phyloP scores from a whole-genome alignment of 2,888 invertebrate species.

The Agrenia bidenticulata region DNA sequence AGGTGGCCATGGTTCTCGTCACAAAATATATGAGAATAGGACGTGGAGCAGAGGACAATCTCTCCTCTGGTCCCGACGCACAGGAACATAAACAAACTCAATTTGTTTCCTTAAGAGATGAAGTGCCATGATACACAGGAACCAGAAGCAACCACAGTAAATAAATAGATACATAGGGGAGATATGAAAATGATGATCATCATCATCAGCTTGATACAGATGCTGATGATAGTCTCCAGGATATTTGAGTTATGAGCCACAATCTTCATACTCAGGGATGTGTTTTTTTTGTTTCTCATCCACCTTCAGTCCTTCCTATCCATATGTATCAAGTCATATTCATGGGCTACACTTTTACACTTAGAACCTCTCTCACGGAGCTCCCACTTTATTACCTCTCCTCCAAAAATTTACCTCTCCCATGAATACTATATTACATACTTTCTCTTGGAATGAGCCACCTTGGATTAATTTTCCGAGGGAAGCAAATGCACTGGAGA shows the following conservation, averaged over 20 bases:
- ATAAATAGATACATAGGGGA: slow-evolving; percentile 20
- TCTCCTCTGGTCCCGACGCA: slow-evolving; percentile 22
- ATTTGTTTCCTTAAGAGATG: slow-evolving; percentile 33
- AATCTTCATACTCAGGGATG: neutral
- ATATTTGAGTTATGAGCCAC: slow-evolving; percentile 21
- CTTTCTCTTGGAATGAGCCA: slow-evolving; percentile 2
- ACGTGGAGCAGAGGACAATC: slow-evolving; percentile 7
- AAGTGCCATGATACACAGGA: slow-evolving; percentile 23
- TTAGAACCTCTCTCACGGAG: neutral
- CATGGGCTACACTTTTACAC: neutral
- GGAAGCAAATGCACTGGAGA: neutral
- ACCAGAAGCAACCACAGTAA: neutral
- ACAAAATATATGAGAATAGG: slow-evolving; percentile 14
- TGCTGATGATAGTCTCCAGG: slow-evolving; percentile 17
- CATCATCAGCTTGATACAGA: slow-evolving; percentile 12
- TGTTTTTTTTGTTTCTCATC: neutral
- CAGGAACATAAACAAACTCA: slow-evolving; percentile 34
- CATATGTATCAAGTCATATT: neutral
- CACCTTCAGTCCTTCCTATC: neutral
- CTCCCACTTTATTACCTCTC: slow-evolving; percentile 14
- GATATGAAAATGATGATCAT: slow-evolving; percentile 24
- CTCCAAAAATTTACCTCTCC: slow-evolving; percentile 14
- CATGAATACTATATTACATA: slow-evolving; percentile 20
- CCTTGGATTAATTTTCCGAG: slow-evolving; percentile 4
- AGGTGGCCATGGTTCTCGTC: slow-evolving; percentile 24